Base-by-base conservation (phyloP, 2,888 invertebrate genomes). In the Eupithecia tripunctaria region DNA sequence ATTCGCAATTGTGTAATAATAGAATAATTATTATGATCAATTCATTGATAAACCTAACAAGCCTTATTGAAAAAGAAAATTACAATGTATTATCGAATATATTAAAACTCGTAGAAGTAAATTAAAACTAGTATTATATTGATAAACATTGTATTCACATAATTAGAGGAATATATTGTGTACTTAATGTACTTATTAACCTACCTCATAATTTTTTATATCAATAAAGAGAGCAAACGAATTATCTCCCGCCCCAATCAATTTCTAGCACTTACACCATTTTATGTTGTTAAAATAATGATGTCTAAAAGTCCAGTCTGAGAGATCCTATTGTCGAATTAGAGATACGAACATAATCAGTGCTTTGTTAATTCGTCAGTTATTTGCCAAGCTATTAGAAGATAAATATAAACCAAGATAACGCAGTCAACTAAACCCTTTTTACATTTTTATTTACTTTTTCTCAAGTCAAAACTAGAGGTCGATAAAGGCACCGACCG, bases 241-340 rank as follows among this genome's bases (percentile, higher is more conserved):
- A 29, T 7, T 7, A 60, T 25, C 56, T 21, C 10, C 21, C 25
- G 25, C 25, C 5, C 47, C 8, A 47, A n/a, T 59, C 60, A 18
- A 29, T 60, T 60, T 29, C 29, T 12, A 25, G 21, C 14, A 56
- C 12, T 21, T 56, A 56, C 56, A 56, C 8, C n/a, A 59, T 43
- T 70, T n/a, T 21, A 71, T 67, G 38, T 51, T 56, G 63, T 71
- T 71, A 63, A 64, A 38, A 67, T 68, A 64, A 68, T 59, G 60
- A 67, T 71, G 70, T 43, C 71, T 56, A 10, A n/a, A 32, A 36
- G 62, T 63, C 60, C n/a, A 62, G 36, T 36, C 10, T 25, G 25
- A 56, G 14, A 14, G 32, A 14, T 18, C 12, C 32, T 63, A 1
- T 62, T 62, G 29, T 18, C n/a, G 36, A 32, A 63, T 67, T 51